Percentiles rank a stretch among this genome's conserved stretches.
Conservation (phyloP, 2,113 vertebrate species). For the Tursiops truncatus region DNA sequence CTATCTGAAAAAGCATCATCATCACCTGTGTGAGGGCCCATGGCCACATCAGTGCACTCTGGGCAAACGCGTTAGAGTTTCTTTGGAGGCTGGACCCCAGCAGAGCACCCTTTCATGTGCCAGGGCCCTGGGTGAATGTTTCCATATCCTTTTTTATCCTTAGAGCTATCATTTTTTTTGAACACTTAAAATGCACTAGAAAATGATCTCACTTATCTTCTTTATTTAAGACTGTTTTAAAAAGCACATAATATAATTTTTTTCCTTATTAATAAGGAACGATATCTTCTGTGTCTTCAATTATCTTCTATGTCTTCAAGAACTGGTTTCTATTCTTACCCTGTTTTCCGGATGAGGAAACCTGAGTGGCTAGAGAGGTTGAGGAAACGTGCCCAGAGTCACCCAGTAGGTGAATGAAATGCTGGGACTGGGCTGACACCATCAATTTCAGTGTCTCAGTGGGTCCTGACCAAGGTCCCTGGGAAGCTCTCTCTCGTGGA, state of each 20-base stretch:
- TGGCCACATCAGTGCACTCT: rapidly evolving
- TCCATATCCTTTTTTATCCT: neutral
- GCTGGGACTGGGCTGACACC: no score
- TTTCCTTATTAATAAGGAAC: neutral
- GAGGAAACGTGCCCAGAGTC: neutral
- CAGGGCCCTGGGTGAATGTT: neutral
- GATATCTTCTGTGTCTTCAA: neutral
- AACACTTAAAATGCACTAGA: neutral
- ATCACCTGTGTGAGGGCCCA: neutral
- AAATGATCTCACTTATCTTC: neutral
- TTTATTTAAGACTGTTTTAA: neutral
- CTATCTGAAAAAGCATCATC: neutral
- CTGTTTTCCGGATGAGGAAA: neutral
- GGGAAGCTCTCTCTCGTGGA: neutral
- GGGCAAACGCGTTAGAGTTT: neutral
- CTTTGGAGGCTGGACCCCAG: neutral
- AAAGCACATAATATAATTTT: neutral
- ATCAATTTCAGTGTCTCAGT: neutral
- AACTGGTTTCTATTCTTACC: neutral
- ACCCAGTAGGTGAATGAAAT: no score
- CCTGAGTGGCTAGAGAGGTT: neutral
- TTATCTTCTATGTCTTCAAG: neutral
- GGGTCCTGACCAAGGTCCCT: neutral
- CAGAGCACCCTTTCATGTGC: rapidly evolving
- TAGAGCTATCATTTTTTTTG: neutral